These are phyloP conservation scores for Protaetia brevitarsis DNA, from an alignment of 1,140 invertebrate species.

Conservation along the genomic window DNA sequence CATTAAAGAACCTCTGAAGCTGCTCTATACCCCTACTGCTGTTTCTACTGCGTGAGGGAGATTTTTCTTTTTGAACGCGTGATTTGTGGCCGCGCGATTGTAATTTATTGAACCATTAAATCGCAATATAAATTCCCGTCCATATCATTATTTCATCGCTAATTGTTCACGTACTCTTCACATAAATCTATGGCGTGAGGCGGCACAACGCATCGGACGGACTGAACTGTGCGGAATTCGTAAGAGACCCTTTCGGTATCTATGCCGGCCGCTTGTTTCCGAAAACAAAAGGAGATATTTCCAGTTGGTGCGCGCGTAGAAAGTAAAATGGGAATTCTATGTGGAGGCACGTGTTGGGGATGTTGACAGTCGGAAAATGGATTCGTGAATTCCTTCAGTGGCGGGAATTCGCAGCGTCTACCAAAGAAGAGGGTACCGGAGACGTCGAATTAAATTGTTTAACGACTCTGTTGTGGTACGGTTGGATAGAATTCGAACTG, in stretches of 20 bases:
- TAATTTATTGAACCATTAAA: conserved; percentile 2
- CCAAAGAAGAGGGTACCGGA: background rate
- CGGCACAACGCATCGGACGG: background rate
- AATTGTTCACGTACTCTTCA: background rate
- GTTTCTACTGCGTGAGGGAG: background rate
- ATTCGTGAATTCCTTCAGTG: conserved; percentile 5
- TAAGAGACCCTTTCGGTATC: background rate
- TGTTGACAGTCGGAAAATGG: conserved; percentile 11
- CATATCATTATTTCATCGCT: background rate
- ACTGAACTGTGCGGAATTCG: background rate
- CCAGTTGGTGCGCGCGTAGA: background rate
- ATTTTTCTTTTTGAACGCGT: background rate
- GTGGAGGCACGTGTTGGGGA: conserved; percentile 10
- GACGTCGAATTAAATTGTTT: conserved; percentile 7
- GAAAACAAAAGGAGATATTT: conserved; percentile 17
- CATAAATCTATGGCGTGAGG: too few species aligned
- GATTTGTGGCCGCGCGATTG: background rate
- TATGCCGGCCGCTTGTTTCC: too few species aligned
- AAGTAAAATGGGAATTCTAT: conserved; percentile 18
- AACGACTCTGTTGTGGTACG: background rate
- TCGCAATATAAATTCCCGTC: background rate
- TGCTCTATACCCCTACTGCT: background rate
- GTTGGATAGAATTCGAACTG: background rate
- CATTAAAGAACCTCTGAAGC: background rate
- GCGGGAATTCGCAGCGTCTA: background rate